These are phyloP conservation scores for Telenomus remus DNA, from an alignment of 1,140 invertebrate genomes.

Conservation along the genomic window DNA sequence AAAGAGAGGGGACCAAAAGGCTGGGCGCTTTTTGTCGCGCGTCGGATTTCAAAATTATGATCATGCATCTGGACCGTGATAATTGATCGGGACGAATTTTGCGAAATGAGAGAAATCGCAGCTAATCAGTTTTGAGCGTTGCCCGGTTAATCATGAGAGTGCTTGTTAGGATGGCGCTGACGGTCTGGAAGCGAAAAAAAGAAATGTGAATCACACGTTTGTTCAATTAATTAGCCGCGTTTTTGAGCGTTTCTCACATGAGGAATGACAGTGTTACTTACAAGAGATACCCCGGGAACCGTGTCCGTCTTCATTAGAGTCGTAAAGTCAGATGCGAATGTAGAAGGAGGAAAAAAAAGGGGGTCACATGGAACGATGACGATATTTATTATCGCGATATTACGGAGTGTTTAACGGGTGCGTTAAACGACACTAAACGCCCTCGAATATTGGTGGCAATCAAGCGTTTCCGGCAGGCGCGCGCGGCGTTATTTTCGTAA, in stretches of 20 bases:
- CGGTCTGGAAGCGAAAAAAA: too few relatives aligned
- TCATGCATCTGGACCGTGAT: too few relatives aligned
- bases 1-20: too few relatives aligned
- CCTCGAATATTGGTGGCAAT: constrained; percentile 31
- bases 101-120: too few relatives aligned
- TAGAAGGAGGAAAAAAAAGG: constrained; percentile 6
- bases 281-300: constrained; percentile 29
- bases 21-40: too few relatives aligned
- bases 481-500: constrained; percentile 26
- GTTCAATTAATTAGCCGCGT: constrained; percentile 39
- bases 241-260: constrained; percentile 15
- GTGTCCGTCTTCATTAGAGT: constrained; percentile 49
- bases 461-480: constrained; percentile 40
- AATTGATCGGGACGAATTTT: too few relatives aligned
- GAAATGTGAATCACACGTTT: constrained; percentile 48
- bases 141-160: too few relatives aligned
- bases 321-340: constrained; percentile 13
- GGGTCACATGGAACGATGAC: constrained; percentile 5
- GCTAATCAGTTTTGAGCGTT: too few relatives aligned
- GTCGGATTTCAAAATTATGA: too few relatives aligned
- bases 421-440: constrained; percentile 21
- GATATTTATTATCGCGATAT: constrained; percentile 35
- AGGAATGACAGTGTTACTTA: constrained; percentile 22
- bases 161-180: too few relatives aligned
- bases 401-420: constrained; percentile 12